Conservation (phyloP, 2,113 vertebrate genomes). For the Microtus montanus region DNA sequence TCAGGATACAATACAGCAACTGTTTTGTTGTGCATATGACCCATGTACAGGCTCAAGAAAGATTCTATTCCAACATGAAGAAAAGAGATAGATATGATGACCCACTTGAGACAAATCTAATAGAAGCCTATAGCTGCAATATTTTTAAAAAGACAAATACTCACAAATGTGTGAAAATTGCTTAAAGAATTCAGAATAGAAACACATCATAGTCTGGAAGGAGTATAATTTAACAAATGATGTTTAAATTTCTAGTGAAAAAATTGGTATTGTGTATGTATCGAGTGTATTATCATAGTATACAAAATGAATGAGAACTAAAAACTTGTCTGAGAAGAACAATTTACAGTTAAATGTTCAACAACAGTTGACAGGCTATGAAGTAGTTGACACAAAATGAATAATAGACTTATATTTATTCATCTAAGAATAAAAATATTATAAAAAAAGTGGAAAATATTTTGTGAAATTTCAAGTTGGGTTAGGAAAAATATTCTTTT, state of each 20-base stretch:
- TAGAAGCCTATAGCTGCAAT: neutral
- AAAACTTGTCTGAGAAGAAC: neutral
- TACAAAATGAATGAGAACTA: neutral
- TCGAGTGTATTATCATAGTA: neutral
- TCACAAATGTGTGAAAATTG: neutral
- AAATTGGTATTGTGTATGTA: neutral
- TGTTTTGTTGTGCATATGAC: neutral
- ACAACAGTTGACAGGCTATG: neutral
- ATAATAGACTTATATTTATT: neutral
- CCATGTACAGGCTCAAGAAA: neutral
- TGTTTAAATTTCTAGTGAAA: neutral
- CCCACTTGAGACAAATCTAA: neutral
- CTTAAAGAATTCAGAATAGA: neutral
- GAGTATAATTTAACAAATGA: neutral
- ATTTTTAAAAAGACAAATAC: neutral
- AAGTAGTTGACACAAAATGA: neutral
- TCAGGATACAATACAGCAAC: fast-evolving
- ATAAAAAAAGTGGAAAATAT: neutral
- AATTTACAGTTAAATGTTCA: neutral
- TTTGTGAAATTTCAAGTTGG: neutral
- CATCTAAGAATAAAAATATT: neutral
- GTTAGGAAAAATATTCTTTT: neutral
- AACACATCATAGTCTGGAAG: neutral
- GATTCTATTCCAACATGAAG: neutral
- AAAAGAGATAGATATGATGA: neutral